Conservation (phyloP, 2,888 invertebrate species). For the Drosophila nr. perissopoda region DNA sequence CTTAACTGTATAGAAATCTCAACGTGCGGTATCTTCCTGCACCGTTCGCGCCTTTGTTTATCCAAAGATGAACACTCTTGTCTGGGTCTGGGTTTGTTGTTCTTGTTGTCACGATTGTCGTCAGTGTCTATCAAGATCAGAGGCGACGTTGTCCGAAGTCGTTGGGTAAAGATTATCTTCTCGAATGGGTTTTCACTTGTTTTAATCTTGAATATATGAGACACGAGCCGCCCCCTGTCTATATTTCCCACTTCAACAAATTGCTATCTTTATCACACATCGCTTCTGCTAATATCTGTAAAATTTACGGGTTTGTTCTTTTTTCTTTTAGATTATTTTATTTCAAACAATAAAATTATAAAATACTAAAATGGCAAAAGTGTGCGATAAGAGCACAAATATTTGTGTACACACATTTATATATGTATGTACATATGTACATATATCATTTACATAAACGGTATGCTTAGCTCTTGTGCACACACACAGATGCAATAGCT, state of each 20-base stretch:
- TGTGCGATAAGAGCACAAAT: constrained; percentile 19
- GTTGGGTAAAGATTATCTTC: constrained; percentile 53
- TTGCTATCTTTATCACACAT: constrained; percentile 41
- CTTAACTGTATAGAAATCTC: constrained; percentile 61
- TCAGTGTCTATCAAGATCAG: constrained; percentile 38
- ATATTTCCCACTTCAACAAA: constrained; percentile 24
- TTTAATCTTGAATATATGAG: constrained; percentile 45
- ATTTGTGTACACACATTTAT: not conserved
- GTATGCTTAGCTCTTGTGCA: constrained; percentile 12
- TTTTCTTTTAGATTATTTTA: constrained; percentile 10
- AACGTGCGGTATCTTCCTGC: constrained; percentile 7
- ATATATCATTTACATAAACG: constrained; percentile 15
- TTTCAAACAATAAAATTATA: constrained; percentile 48
- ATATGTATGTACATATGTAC: not conserved
- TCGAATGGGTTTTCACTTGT: constrained; percentile 44
- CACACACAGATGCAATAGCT: not conserved
- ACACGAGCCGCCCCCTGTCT: constrained; percentile 3
- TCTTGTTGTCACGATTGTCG: constrained; percentile 23
- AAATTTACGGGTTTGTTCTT: constrained; percentile 53
- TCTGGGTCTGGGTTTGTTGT: not conserved
- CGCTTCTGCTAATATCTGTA: constrained; percentile 56
- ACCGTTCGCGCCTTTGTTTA: constrained; percentile 1
- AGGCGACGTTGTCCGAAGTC: constrained; percentile 1
- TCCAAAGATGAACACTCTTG: constrained; percentile 17
- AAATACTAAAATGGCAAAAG: constrained; percentile 14